These are phyloP conservation scores for Anguilla marmorata DNA, from an alignment of 2,797 vertebrate species.

Conservation along the genomic window DNA sequence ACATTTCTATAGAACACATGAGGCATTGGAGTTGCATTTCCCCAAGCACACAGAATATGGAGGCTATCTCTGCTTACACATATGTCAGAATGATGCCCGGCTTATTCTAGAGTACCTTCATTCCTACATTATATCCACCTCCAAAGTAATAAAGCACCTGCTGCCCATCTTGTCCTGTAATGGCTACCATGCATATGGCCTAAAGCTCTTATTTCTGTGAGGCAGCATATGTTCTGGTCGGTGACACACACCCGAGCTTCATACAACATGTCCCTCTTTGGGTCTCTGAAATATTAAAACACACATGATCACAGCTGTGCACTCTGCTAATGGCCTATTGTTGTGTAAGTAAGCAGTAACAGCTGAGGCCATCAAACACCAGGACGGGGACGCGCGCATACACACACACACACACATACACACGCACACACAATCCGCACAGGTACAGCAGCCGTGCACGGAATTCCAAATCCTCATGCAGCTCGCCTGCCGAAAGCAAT, in stretches of 20 bases:
- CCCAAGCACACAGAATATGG: not conserved
- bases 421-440: not conserved
- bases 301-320: not conserved
- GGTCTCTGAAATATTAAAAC: conserved; percentile 24
- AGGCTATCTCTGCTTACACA: not conserved
- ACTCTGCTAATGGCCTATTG: conserved; percentile 23
- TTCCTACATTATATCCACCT: conserved; percentile 8
- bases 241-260: conserved; percentile 13
- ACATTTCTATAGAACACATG: not conserved
- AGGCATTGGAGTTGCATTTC: not conserved
- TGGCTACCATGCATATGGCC: conserved; percentile 13
- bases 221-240: not conserved
- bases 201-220: not conserved
- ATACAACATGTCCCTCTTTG: conserved; percentile 3
- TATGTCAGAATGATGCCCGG: not conserved
- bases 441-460: not conserved
- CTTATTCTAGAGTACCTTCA: not conserved
- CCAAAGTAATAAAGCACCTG: not conserved
- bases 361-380: not conserved
- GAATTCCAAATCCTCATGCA: conserved; percentile 7
- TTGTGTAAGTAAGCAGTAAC: not conserved
- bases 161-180: not conserved
- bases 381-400: not conserved
- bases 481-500: conserved; percentile 26
- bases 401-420: not conserved